A percentile compares a stretch with the other conserved stretches of the same genome.
Conservation (phyloP, 2,113 vertebrate genomes). For the Myocastor coypus region DNA sequence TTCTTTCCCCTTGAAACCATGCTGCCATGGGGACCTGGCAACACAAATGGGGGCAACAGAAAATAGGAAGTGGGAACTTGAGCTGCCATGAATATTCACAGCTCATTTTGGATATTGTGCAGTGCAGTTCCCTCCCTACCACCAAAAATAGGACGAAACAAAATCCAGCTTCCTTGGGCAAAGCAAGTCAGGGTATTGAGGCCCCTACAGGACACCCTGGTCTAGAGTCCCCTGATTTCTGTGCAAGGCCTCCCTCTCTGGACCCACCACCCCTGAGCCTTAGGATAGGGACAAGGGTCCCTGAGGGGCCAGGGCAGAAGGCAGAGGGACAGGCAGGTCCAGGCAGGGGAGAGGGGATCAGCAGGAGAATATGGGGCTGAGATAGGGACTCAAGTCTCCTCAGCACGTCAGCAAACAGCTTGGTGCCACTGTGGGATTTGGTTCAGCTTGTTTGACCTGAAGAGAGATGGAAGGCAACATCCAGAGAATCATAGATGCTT, state of each 20-base stretch:
- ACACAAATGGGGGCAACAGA: not conserved
- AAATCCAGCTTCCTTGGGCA: not conserved
- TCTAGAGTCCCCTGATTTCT: not conserved
- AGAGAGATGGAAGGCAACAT: not conserved
- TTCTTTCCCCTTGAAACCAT: not conserved
- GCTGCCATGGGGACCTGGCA: not conserved
- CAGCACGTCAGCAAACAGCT: slow-evolving; percentile 35
- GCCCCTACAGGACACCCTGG: not conserved
- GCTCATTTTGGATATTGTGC: not conserved
- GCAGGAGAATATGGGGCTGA: not conserved
- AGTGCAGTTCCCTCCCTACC: not conserved
- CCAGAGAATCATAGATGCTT: not conserved
- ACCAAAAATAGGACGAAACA: slow-evolving; percentile 21
- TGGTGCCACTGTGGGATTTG: not conserved
- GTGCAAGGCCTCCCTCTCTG: not conserved
- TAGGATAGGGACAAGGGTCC: not conserved
- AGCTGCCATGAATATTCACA: not conserved
- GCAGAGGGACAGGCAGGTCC: not conserved
- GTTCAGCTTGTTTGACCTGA: not conserved
- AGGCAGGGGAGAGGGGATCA: not conserved
- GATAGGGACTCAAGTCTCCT: not conserved
- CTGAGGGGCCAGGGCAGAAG: not conserved
- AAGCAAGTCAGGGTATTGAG: slow-evolving; percentile 2
- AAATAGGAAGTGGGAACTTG: not conserved
- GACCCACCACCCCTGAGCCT: not conserved